Evolutionary conservation across 1,140 invertebrate genomes (phyloP).

Genomic region (Psilanteris sp.): DNA sequence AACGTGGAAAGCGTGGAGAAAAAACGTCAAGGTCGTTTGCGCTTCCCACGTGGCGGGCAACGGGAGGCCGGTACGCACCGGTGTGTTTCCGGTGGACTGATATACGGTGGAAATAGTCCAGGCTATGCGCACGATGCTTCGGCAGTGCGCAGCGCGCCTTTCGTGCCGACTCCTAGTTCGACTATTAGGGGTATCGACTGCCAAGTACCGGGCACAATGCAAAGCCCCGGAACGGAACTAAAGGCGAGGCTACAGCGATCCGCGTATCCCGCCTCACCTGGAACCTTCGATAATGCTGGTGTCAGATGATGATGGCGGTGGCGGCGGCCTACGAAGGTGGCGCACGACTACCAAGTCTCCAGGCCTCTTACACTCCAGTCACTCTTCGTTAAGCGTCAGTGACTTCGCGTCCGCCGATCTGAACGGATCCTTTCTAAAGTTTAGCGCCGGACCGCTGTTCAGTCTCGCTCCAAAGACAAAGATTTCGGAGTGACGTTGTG

Average conservation of each 20-base stretch:
- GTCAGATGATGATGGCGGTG: slow-evolving; percentile 59
- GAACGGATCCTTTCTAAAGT: slow-evolving; percentile 72
- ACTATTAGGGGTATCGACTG: slow-evolving; percentile 68
- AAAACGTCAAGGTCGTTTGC: slow-evolving; percentile 74
- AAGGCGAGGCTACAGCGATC: slow-evolving; percentile 42
- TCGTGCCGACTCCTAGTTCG: slow-evolving; percentile 61
- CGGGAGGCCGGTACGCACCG: slow-evolving; percentile 25
- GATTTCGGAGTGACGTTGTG: slow-evolving; percentile 17
- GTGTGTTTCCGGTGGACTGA: slow-evolving; percentile 53
- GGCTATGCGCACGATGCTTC: slow-evolving; percentile 7
- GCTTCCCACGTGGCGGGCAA: slow-evolving; percentile 70
- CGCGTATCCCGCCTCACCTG: slow-evolving; percentile 49
- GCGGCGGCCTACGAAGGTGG: slow-evolving; percentile 61
- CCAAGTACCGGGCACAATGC: slow-evolving; percentile 67
- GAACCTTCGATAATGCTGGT: slow-evolving; percentile 59
- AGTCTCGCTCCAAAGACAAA: slow-evolving; percentile 24
- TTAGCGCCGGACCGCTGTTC: slow-evolving; percentile 35
- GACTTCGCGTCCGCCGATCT: slow-evolving; percentile 78
- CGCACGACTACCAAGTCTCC: slow-evolving; percentile 62
- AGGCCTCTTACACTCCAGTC: slow-evolving; percentile 74
- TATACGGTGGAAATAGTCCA: slow-evolving; percentile 12
- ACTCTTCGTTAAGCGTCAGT: slow-evolving; percentile 77
- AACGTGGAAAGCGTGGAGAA: slow-evolving; percentile 55
- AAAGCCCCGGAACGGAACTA: slow-evolving; percentile 66
- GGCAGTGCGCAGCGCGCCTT: slow-evolving; percentile 8